Conservation (phyloP, 2,113 vertebrate species). For the Peromyscus maniculatus region DNA sequence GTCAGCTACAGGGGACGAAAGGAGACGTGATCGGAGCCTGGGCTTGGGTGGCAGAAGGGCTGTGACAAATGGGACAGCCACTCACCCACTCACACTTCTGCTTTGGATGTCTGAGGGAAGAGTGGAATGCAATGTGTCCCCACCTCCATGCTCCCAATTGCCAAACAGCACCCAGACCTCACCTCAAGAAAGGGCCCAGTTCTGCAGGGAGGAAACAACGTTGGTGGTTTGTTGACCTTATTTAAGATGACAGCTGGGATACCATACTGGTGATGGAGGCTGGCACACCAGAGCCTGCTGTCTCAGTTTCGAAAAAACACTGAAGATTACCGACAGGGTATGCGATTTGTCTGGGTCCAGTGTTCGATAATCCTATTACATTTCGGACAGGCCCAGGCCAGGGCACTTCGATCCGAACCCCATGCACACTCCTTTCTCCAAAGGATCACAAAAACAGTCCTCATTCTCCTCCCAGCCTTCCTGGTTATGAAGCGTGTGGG, state of each 20-base stretch:
- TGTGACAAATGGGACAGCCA: background rate
- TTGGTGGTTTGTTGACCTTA: conserved; percentile 57
- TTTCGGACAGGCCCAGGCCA: background rate
- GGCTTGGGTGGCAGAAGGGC: background rate
- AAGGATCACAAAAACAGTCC: background rate
- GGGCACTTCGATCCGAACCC: background rate
- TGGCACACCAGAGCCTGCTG: background rate
- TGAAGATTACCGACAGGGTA: background rate
- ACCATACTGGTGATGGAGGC: conserved; percentile 27
- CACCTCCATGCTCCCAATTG: conserved; percentile 12
- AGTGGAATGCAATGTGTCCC: background rate
- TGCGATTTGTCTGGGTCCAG: background rate
- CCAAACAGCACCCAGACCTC: conserved; percentile 27
- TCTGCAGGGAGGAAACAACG: conserved; percentile 30
- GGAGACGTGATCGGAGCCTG: background rate
- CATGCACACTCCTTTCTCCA: background rate
- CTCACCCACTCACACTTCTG: background rate
- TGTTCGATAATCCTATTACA: background rate
- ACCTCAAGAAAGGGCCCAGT: conserved; percentile 58
- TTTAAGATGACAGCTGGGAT: conserved; percentile 60
- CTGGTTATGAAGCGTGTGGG: conserved; percentile 16
- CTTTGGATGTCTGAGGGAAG: conserved; percentile 54
- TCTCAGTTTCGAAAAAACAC: conserved; percentile 4
- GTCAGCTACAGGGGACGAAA: background rate
- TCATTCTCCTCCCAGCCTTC: background rate